phyloP scores from a whole-genome alignment of 1,140 invertebrate genomes.

The Lasaia peninsularis region DNA sequence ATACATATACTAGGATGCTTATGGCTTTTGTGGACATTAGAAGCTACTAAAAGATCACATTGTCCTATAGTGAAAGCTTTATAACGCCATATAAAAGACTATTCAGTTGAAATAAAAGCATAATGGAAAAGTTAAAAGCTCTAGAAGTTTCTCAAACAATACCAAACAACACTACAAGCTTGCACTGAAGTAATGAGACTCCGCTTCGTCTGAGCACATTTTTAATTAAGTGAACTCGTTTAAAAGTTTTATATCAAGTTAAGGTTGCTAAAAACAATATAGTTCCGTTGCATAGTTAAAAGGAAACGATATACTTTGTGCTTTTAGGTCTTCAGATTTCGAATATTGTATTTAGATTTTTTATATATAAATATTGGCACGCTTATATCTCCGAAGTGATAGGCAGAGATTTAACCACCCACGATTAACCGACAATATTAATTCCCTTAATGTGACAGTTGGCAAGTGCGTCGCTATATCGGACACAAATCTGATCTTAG shows the following conservation, averaged over 20 bases:
- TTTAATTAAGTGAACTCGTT: slow-evolving; percentile 8
- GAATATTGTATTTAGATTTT: too few relatives aligned
- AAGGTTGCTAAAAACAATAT: neutral
- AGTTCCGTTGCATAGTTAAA: too few relatives aligned
- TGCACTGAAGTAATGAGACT: slow-evolving; percentile 1
- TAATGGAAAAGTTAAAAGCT: slow-evolving; percentile 8
- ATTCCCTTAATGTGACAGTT: too few relatives aligned
- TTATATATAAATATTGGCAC: too few relatives aligned
- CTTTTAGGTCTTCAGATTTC: too few relatives aligned
- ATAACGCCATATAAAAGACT: neutral
- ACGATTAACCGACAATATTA: too few relatives aligned
- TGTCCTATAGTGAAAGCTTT: neutral
- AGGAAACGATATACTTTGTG: too few relatives aligned
- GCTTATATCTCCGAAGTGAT: too few relatives aligned
- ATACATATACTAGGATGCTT: neutral
- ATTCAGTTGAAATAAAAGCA: slow-evolving; percentile 4
- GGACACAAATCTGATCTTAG: too few relatives aligned
- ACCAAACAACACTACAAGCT: slow-evolving; percentile 1
- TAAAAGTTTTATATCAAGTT: neutral
- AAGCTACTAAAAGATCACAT: too few relatives aligned
- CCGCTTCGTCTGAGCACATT: neutral
- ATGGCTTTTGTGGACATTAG: neutral
- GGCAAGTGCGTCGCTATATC: too few relatives aligned
- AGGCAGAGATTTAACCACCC: too few relatives aligned
- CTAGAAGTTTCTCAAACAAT: slow-evolving; percentile 5